These are phyloP conservation scores for Mus caroli DNA, from an alignment of 2,797 vertebrate genomes.

Conservation along the genomic window DNA sequence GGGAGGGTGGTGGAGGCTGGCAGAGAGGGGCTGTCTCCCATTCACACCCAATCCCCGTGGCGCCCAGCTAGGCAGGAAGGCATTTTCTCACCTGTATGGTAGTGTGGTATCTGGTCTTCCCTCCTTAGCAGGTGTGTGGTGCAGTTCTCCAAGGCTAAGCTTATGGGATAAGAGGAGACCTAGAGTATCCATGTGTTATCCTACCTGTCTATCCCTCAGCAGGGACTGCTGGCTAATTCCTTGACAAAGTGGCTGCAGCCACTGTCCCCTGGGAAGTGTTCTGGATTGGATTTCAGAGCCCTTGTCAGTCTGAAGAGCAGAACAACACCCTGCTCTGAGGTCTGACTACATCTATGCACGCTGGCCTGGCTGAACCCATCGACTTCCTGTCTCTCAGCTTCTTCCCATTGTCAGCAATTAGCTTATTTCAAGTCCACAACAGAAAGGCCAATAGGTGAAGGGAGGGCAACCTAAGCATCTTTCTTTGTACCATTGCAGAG, in stretches of 20 bases:
- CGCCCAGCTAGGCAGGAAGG: background rate
- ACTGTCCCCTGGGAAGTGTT: constrained; percentile 51
- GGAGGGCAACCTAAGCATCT: constrained; percentile 40
- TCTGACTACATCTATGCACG: constrained; percentile 39
- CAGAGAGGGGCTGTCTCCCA: background rate
- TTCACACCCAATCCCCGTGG: no score
- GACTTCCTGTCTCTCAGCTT: constrained; percentile 66
- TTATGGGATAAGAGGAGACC: background rate
- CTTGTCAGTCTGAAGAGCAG: constrained; percentile 53
- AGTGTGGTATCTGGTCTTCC: background rate
- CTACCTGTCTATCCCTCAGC: rapidly evolving
- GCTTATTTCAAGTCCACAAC: constrained; percentile 81
- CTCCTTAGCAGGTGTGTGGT: background rate
- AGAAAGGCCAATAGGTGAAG: constrained; percentile 77
- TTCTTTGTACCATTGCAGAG: constrained; percentile 27
- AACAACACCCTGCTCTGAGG: constrained; percentile 75
- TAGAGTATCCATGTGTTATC: background rate
- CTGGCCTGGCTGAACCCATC: constrained; percentile 58
- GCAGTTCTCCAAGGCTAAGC: background rate
- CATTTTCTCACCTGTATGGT: rapidly evolving
- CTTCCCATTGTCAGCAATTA: constrained; percentile 79
- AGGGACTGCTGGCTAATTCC: background rate
- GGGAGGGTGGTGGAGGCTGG: no score
- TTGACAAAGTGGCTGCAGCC: background rate
- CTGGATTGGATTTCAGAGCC: constrained; percentile 44